Conservation (phyloP, 2,113 vertebrate species). For the Willisornis vidua region DNA sequence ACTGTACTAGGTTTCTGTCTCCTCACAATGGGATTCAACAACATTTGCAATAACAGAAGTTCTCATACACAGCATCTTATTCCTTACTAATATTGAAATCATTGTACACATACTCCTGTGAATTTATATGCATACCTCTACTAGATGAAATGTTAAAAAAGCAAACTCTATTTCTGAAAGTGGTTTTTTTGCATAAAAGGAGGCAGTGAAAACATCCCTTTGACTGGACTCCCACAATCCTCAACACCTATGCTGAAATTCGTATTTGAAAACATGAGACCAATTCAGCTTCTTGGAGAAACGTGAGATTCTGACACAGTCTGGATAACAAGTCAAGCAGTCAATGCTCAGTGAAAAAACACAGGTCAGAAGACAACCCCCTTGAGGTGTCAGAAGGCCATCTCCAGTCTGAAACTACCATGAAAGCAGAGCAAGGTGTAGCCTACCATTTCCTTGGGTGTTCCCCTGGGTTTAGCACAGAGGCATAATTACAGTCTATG, state of each 20-base stretch:
- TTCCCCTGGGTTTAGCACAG: rapidly evolving
- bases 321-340: not conserved
- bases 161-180: not conserved
- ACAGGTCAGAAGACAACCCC: not conserved
- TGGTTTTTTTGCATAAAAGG: not conserved
- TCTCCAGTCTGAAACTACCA: not conserved
- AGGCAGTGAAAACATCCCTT: not conserved
- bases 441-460: not conserved
- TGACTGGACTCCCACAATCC: not conserved
- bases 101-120: not conserved
- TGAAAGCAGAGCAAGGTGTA: rapidly evolving
- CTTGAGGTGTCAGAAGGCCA: not conserved
- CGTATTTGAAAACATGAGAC: rapidly evolving
- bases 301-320: rapidly evolving
- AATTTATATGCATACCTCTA: not conserved
- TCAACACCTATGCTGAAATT: not conserved
- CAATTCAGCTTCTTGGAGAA: not conserved
- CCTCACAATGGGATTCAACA: not conserved
- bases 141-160: not conserved
- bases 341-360: not conserved
- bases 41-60: not conserved
- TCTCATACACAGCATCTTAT: not conserved
- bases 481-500: not conserved
- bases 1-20: not conserved
- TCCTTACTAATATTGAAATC: not conserved